A percentile compares a stretch with the other conserved stretches of the same genome.
Evolutionary conservation across 37 sponge, comb jelly and placozoan genomes (phyloP).

Genomic region (Chondrilla cf. caribensis): DNA sequence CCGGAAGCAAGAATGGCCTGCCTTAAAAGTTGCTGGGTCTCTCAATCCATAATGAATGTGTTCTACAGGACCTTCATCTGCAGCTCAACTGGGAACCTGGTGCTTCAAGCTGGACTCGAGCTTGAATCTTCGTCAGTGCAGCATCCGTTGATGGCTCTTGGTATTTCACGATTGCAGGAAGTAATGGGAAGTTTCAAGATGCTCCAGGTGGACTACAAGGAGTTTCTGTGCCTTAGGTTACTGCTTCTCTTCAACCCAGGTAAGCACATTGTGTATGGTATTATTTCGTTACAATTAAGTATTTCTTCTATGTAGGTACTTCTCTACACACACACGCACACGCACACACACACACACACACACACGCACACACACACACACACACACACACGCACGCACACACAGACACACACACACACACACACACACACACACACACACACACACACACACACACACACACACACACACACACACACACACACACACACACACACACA

Average conservation of each 20-base stretch:
- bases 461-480: too few relatives aligned
- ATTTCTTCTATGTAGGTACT: too few relatives aligned
- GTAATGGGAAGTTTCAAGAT: constrained; percentile 10
- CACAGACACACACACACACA: too few relatives aligned
- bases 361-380: too few relatives aligned
- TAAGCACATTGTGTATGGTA: too few relatives aligned
- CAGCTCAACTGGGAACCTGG: not conserved
- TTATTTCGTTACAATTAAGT: too few relatives aligned
- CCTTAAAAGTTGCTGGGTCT: constrained; percentile 73
- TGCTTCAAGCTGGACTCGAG: not conserved
- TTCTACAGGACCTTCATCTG: not conserved
- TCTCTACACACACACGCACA: too few relatives aligned
- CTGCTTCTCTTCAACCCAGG: constrained; percentile 90
- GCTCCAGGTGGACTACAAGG: constrained; percentile 81
- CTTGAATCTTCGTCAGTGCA: not conserved
- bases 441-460: too few relatives aligned
- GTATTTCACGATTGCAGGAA: not conserved
- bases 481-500: too few relatives aligned
- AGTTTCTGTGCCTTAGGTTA: constrained; percentile 78
- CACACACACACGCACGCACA: too few relatives aligned
- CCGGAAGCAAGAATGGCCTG: constrained; percentile 80
- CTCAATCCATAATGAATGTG: constrained; percentile 46
- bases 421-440: too few relatives aligned
- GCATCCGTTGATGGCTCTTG: not conserved
- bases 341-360: too few relatives aligned